Percentiles rank a stretch among this genome's conserved stretches.
phyloP scores from a whole-genome alignment of 2,888 invertebrate species.

The Diplazon laetatorius region DNA sequence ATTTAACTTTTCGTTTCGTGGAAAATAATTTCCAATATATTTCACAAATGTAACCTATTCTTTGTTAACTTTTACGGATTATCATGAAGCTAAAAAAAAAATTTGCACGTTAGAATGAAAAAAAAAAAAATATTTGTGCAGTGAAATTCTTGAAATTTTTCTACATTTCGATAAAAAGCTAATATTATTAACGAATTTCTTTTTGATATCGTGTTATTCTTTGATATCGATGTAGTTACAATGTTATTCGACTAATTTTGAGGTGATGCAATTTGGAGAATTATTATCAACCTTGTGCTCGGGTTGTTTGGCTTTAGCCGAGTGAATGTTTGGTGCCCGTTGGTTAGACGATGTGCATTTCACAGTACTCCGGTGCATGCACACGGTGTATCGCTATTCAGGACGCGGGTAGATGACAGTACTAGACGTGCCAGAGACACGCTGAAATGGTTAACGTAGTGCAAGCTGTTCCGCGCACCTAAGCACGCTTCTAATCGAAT shows the following conservation, averaged over 20 bases:
- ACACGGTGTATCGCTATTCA: constrained; percentile 10
- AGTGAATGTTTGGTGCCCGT: not conserved
- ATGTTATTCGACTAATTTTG: not conserved
- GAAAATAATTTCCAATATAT: not conserved
- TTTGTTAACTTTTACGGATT: not conserved
- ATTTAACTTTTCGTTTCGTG: not conserved
- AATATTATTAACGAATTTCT: too few relatives aligned
- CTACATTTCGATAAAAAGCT: too few relatives aligned
- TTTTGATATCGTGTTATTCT: too few relatives aligned
- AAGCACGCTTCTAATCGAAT: constrained; percentile 49
- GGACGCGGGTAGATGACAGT: constrained; percentile 11
- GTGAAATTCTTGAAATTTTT: too few relatives aligned
- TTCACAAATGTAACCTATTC: not conserved
- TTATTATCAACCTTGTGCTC: not conserved
- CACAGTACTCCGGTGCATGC: constrained; percentile 20
- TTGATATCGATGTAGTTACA: not conserved
- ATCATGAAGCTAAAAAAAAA: not conserved
- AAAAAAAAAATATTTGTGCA: too few relatives aligned
- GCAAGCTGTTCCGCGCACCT: constrained; percentile 43
- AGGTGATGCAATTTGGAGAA: not conserved
- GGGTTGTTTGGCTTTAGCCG: not conserved
- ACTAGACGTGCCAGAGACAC: constrained; percentile 24
- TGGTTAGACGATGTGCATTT: constrained; percentile 8
- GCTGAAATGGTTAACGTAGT: constrained; percentile 47
- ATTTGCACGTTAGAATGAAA: not conserved